Evolutionary conservation across 2,888 invertebrate genomes (phyloP).

Genomic region (Nesidiocoris tenuis): DNA sequence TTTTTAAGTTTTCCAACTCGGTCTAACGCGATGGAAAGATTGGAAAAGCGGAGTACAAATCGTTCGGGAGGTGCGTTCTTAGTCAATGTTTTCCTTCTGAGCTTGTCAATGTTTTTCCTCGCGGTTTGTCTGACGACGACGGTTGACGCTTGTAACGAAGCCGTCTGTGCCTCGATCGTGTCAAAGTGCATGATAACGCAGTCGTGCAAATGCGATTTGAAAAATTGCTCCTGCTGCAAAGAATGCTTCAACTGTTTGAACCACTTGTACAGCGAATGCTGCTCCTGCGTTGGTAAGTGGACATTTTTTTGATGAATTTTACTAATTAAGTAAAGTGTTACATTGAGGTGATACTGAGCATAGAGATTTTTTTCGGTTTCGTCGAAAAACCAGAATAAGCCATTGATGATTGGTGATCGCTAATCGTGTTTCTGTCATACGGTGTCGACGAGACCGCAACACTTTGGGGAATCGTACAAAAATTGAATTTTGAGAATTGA

Average conservation of each 20-base stretch:
- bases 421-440: too few relatives aligned
- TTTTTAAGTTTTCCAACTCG: too few relatives aligned
- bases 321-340: too few relatives aligned
- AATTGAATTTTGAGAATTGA: too few relatives aligned
- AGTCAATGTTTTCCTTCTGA: conserved; percentile 17
- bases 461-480: too few relatives aligned
- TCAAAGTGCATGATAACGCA: conserved; percentile 95
- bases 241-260: conserved; percentile 89
- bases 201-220: conserved; percentile 92
- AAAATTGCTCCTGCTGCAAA: conserved; percentile 90
- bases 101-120: conserved; percentile 2
- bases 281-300: conserved; percentile 90
- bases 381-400: too few relatives aligned
- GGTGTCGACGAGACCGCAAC: too few relatives aligned
- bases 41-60: not conserved
- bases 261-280: conserved; percentile 88
- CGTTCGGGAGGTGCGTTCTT: conserved; percentile 4
- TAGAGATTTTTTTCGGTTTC: too few relatives aligned
- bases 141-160: conserved; percentile 73
- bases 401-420: too few relatives aligned
- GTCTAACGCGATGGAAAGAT: conserved; percentile 16
- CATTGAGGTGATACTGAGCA: too few relatives aligned
- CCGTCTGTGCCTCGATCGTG: conserved; percentile 91
- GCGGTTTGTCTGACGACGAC: conserved; percentile 22
- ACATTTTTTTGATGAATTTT: too few relatives aligned